Percentiles rank a stretch among this genome's conserved stretches.
These are phyloP conservation scores for Acanthopagrus latus DNA, from an alignment of 2,797 vertebrate genomes.

Conservation along the genomic window DNA sequence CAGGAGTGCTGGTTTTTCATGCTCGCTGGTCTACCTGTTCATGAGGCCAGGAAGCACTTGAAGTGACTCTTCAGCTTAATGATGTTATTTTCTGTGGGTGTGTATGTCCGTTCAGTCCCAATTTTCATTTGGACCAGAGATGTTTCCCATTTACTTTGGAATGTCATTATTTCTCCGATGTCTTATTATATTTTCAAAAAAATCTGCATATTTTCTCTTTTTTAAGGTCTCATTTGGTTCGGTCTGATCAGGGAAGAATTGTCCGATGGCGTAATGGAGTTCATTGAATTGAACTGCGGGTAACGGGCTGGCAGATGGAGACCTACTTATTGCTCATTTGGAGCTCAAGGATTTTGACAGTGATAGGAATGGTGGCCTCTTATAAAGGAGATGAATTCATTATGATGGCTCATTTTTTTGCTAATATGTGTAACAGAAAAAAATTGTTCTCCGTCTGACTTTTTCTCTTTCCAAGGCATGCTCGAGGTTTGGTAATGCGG, in stretches of 20 bases:
- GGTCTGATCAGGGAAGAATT: slow-evolving; percentile 22
- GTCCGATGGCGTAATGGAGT: slow-evolving; percentile 38
- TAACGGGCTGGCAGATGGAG: slow-evolving; percentile 31
- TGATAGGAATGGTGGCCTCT: slow-evolving; percentile 13
- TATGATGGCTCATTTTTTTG: slow-evolving; percentile 23
- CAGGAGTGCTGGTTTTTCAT: background rate
- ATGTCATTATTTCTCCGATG: slow-evolving; percentile 16
- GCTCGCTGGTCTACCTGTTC: background rate
- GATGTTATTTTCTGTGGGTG: background rate
- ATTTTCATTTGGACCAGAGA: slow-evolving; percentile 16
- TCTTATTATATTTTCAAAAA: too few species aligned
- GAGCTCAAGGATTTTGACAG: slow-evolving; percentile 27
- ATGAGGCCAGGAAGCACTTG: background rate
- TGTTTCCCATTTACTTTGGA: slow-evolving; percentile 33
- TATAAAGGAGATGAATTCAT: slow-evolving; percentile 32
- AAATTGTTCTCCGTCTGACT: background rate
- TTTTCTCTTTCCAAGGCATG: background rate
- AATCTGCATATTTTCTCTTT: slow-evolving; percentile 5
- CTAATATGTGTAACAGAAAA: slow-evolving; percentile 32
- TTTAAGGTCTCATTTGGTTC: slow-evolving; percentile 28
- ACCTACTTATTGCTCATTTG: slow-evolving; percentile 33
- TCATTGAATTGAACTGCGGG: slow-evolving; percentile 22
- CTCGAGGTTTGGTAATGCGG: background rate
- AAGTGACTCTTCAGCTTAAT: background rate
- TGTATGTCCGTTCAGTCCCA: background rate